Base-by-base conservation (phyloP, 2,797 vertebrate genomes). In the Falco naumanni region DNA sequence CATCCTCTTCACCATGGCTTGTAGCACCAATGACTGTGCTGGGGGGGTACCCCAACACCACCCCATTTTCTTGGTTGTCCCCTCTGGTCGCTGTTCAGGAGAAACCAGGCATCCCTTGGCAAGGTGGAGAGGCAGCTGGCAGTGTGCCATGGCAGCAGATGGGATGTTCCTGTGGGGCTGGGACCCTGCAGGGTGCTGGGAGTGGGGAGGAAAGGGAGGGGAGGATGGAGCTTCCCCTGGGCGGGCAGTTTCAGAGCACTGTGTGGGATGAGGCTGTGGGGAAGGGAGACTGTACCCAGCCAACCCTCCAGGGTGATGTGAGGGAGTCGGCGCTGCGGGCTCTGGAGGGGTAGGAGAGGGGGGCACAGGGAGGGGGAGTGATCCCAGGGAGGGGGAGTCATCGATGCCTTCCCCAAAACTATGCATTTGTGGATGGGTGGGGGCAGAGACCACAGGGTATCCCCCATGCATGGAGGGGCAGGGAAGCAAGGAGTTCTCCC, bases 261-360 rank as follows among this genome's bases (percentile, higher is more conserved):
- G 89, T 94, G 94, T 96, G 87, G 87, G 94, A 95, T 93, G 92
- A 93, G 79, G 76, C 84, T 92, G 25, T 92, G 89, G 79, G 93
- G 93, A 96, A 95, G 95, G 91, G 72, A 84, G 87, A 84, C 39
- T 96, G 92, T 60, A 65, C 41, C 59, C 63, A 90, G 68, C 79
- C 85, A 37, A 31, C 60, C 39, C 48, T 89, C 22, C 28, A 56
- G 94, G 81, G 51, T 81, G 85, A 41, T 85, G 83, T 29, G 77
- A 94, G 54, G 45, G 72, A 87, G 79, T 87, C 53, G 2, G 78
- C 16, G 24, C 94, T 71, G 75, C 84, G 39, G 59, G 70, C 86
- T 95, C 84, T 79, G 78, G 56, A 85, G 81, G 81, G 91, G 96
- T 95, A 96, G 94, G 95, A 95, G 68, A 69, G 2, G 1, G 86